Evolutionary conservation across 2,797 vertebrate genomes (phyloP), one percentile per base, ranked within the genome.

Genomic region (Apogon hyalosoma): DNA sequence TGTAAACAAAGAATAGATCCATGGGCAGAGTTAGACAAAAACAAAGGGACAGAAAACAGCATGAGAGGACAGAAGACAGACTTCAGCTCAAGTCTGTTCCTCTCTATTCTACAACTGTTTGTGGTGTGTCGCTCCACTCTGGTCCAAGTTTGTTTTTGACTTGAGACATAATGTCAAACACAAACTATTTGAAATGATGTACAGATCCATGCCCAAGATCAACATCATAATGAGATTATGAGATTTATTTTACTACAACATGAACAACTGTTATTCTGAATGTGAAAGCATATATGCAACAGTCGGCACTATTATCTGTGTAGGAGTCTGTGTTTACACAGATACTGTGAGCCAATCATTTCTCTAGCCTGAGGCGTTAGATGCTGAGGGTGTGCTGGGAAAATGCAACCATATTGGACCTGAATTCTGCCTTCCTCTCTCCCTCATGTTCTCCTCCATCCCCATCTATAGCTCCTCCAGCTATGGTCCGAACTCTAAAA

Each of bases 401-500:
- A 89, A 78, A 83, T 16, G 53, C 41, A 61, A 80, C 77, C 81
- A 68, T 80, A 66, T 80, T 86, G 84, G 85, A 85, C 80, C 77
- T 63, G 61, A 79, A 66, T 16, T 50, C 76, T 59, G 47, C 56
- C 61, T 85, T 59, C 62, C 59, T 57, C 61, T 54, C 45, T 53
- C 57, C 33, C 45, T 60, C 61, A 36, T 60, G 66, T 38, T 15
- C 71, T 75, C 58, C 50, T 15, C 63, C 73, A 63, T 72, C 75
- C 77, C 79, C 69, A 70, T 73, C 74, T 85, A 63, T 48, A 75
- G 71, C 79, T 76, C 60, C 76, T 77, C 73, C 82, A 78, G 80
- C 75, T 76, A 16, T 39, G 36, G 77, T 80, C 84, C 62, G 49
- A 75, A 67, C 69, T 87, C 87, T 84, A 83, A 86, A 93, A 93